These are phyloP conservation scores for Mormyrus iriodes DNA, from an alignment of 2,113 vertebrate species.

Conservation along the genomic window DNA sequence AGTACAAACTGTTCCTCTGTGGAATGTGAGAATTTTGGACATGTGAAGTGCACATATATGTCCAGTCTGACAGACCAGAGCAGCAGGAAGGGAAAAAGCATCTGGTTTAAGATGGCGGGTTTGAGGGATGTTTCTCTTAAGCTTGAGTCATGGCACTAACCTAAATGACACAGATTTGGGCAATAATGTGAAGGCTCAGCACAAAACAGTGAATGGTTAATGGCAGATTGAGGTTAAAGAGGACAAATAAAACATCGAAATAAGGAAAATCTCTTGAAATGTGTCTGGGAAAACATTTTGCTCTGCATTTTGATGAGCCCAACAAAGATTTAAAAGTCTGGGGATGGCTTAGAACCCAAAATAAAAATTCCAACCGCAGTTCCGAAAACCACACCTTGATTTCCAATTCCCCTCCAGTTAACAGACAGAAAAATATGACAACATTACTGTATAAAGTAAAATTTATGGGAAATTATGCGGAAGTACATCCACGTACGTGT, in stretches of 20 bases:
- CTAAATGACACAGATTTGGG: not conserved
- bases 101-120: not conserved
- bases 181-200: not conserved
- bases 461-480: not conserved
- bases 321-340: not conserved
- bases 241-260: not conserved
- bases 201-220: not conserved
- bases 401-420: not conserved
- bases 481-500: not conserved
- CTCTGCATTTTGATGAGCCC: not conserved
- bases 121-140: not conserved
- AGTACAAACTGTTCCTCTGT: not conserved
- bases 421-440: not conserved
- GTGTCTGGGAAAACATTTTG: not conserved
- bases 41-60: not conserved
- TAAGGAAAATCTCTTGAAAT: not conserved
- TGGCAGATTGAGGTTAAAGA: not conserved
- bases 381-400: not conserved
- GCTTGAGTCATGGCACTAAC: not conserved
- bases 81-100: not conserved
- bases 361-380: not conserved
- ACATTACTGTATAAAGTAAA: not conserved
- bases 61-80: not conserved
- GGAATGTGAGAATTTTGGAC: not conserved
- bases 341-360: not conserved